Evolutionary conservation across 2,888 invertebrate species (phyloP), one percentile per base, ranked within the genome.

Genomic region (Scaptomyza tumidula): DNA sequence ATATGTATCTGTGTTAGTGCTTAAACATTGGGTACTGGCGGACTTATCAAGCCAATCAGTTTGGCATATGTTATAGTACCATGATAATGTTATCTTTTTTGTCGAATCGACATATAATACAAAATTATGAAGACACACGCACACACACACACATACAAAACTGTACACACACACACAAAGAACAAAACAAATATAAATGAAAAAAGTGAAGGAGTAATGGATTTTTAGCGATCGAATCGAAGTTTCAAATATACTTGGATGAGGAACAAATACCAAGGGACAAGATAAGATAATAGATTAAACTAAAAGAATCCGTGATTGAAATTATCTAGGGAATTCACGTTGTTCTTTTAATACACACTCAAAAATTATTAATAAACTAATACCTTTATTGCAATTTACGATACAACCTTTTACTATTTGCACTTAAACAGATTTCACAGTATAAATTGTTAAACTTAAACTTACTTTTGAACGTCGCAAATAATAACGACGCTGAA

Each of bases 11-110:
- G 71, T 62, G 50, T 66, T 61, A 37, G 61, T 55, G 37, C 33
- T 27, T 27, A 41, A 45, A 49, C 57, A 49, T 65, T 71, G 53
- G 39, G 37, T 45, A 54, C 59, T 66, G 49, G 53, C 29, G 63
- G 64, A 65, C 58, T 86, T 82, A 82, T 82, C 86, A 78, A 75
- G 73, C 80, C 80, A 86, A 83, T 83, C 85, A 71, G 81, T 80
- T 82, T 77, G 82, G 82, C 82, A 80, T 84, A 78, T 83, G 82
- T 71, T 83, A 80, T 74, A 70, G 63, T 67, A 57, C 57, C 39
- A 46, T 58, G 75, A 80, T 81, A 82, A 84, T 52, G 75, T 72
- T 83, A 83, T 86, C 87, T 71, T 59, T 72, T 62, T 73, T 69
- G 62, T 64, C 48, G 68, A 86, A 86, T 86, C 78, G 85, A 75